Conservation (phyloP, 2,797 vertebrate genomes). For the Sciurus vulgaris region DNA sequence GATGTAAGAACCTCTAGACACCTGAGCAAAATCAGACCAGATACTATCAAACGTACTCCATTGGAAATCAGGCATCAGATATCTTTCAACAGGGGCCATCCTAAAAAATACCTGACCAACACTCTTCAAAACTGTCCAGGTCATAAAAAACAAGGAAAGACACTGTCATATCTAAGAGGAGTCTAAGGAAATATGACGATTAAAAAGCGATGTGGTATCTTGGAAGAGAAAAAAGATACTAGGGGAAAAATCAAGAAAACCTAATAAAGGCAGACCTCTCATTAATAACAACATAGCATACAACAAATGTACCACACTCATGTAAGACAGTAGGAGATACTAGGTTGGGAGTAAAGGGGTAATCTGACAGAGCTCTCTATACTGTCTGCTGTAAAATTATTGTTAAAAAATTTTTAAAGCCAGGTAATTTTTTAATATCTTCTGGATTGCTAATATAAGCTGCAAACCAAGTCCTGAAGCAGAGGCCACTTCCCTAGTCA, state of each 20-base stretch:
- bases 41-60: neutral
- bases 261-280: slow-evolving; percentile 27
- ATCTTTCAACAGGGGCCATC: neutral
- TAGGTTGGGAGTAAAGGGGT: neutral
- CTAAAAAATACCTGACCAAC: neutral
- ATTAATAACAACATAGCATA: neutral
- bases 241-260: neutral
- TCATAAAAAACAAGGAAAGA: slow-evolving; percentile 48
- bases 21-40: neutral
- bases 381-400: slow-evolving; percentile 28
- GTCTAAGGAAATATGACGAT: neutral
- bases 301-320: neutral
- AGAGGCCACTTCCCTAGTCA: neutral
- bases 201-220: neutral
- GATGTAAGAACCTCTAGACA: neutral
- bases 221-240: neutral
- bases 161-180: neutral
- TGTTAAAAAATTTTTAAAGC: slow-evolving; percentile 43
- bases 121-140: neutral
- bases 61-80: slow-evolving; percentile 1
- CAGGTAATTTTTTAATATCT: neutral
- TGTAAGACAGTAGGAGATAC: neutral
- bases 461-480: neutral
- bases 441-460: neutral
- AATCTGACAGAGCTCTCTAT: neutral